A percentile compares a stretch with the other conserved stretches of the same genome.
Conservation (phyloP, 2,113 vertebrate species). For the Pterophyllum scalare region DNA sequence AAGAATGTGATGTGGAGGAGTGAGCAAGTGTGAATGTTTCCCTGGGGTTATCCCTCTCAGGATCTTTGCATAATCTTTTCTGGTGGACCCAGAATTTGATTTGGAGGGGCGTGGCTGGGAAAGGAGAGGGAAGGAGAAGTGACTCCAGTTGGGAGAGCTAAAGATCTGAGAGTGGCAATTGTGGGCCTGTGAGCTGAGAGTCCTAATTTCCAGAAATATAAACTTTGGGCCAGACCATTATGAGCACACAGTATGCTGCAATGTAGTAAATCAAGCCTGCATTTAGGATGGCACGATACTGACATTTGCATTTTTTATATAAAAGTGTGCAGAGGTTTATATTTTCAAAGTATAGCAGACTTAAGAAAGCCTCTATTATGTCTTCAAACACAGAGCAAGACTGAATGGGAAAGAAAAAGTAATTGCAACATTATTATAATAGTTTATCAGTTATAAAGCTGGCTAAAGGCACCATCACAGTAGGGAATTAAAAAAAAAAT, state of each 20-base stretch:
- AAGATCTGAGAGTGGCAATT: constrained; percentile 4
- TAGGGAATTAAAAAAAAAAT: not conserved
- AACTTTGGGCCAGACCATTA: not conserved
- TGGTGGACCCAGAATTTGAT: constrained; percentile 61
- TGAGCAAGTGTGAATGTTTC: constrained; percentile 64
- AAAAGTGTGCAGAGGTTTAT: not conserved
- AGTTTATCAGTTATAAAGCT: not conserved
- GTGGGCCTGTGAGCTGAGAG: not conserved
- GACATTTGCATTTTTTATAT: not conserved
- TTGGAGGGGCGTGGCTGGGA: constrained; percentile 37
- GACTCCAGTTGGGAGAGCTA: not conserved
- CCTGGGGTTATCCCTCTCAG: constrained; percentile 63
- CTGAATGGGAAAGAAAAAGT: not conserved
- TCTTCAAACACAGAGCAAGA: not conserved
- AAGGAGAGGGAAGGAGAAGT: not conserved
- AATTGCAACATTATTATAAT: not conserved
- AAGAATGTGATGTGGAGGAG: constrained; percentile 60
- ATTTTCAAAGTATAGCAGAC: not conserved
- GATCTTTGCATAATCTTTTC: constrained; percentile 69
- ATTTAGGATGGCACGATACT: not conserved
- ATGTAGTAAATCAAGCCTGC: not conserved
- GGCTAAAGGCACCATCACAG: not conserved
- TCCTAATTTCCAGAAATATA: not conserved
- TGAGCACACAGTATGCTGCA: not conserved
- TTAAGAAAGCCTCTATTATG: not conserved